Base-by-base conservation (phyloP, 2,888 invertebrate species). In the Caenorhabditis afra region DNA sequence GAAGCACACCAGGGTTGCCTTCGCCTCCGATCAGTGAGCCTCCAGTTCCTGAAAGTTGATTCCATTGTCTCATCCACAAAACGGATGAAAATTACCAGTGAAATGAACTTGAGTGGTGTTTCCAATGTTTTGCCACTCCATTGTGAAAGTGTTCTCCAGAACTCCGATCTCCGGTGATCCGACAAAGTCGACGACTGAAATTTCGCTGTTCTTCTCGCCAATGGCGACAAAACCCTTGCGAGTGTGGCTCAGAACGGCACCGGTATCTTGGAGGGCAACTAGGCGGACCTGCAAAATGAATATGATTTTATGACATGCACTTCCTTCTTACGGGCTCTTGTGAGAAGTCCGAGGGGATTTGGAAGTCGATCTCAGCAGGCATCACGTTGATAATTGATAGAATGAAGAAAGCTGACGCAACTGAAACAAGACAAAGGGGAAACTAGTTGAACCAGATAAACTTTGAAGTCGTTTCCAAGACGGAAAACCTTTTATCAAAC, bases 1-100 rank as follows among this genome's bases (percentile, higher is more conserved):
- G 82, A 1, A 85, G 67, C 11, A 87, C 87, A 16, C 88, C 88
- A 8, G 88, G 88, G 14, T 81, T 79, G 1, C 88, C 88, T 45
- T 84, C 78, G n/a, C 79, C 81, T 16, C 86, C 87, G 0, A 64
- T 66, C n/a, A 88, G 66, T 3, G 82, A 70, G 22, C 88, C 88
- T 39, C 79, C 79, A 11, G 70, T 74, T 29, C 80, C 79, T 61
- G 52, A 49, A 59, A 58, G 50, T 7, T 49, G 39, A 39, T 39
- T 39, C 3, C 10, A 8, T 22, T 44, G 11, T 14, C 7, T 16
- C 7, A 29, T 41, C 11, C 7, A 37, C 7, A 4, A 35, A 4
- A 55, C 16, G 23, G 14, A 1, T 14, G 16, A 5, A 18, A 37
- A 53, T 39, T 14, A 78, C 81, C 81, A 16, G 58, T 75, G 79